These are phyloP conservation scores for Nyctalus aviator DNA, from an alignment of 2,797 vertebrate genomes.

Conservation along the genomic window DNA sequence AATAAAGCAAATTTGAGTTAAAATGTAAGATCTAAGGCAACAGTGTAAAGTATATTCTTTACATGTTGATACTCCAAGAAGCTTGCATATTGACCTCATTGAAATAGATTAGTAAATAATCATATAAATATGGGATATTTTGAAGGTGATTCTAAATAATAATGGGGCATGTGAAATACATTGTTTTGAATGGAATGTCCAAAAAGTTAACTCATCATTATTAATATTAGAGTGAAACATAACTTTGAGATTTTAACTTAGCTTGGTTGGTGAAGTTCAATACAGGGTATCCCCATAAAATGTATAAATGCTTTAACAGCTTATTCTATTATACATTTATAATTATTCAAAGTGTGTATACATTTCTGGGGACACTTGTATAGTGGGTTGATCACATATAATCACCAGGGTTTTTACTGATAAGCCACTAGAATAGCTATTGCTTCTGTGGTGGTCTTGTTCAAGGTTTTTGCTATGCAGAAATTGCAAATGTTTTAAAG, in stretches of 20 bases:
- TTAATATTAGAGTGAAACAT: conserved; percentile 2
- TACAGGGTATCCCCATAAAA: too few species aligned
- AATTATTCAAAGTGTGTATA: too few species aligned
- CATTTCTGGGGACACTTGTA: too few species aligned
- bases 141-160: neutral
- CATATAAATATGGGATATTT: neutral
- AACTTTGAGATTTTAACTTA: conserved; percentile 27
- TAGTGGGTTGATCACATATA: neutral
- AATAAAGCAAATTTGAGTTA: neutral
- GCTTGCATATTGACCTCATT: neutral
- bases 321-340: too few species aligned
- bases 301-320: too few species aligned
- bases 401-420: neutral
- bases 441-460: neutral
- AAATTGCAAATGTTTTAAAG: neutral
- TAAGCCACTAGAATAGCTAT: fast-evolving
- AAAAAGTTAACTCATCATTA: neutral
- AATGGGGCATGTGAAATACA: neutral
- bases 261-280: neutral
- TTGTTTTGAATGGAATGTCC: neutral
- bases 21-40: neutral
- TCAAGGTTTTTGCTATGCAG: neutral
- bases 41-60: neutral
- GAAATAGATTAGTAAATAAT: conserved; percentile 24
- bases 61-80: neutral